Evolutionary conservation across 1,140 invertebrate species (phyloP).

Genomic region (Geopemphigus sp.): DNA sequence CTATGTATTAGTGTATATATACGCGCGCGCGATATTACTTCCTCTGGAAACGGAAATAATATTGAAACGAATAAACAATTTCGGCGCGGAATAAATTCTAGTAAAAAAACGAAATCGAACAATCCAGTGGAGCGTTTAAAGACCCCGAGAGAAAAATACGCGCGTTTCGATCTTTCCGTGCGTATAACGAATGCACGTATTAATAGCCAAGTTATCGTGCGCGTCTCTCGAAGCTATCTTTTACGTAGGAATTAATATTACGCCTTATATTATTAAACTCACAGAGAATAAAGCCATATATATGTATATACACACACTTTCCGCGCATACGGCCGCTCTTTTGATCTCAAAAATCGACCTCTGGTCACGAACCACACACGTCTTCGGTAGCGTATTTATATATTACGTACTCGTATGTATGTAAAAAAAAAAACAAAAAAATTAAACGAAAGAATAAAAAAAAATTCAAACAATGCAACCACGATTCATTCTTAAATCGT

Average conservation of each 20-base stretch:
- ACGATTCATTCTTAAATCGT: constrained; percentile 41
- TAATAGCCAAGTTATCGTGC: neutral
- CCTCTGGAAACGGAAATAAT: too few species aligned
- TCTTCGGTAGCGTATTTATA: neutral
- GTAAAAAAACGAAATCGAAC: too few species aligned
- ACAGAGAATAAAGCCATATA: neutral
- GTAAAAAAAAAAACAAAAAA: neutral
- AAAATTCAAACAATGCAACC: constrained; percentile 21
- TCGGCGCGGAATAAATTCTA: too few species aligned
- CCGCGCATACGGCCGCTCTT: neutral
- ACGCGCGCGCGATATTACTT: too few species aligned
- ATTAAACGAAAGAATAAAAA: constrained; percentile 7
- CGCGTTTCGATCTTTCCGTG: neutral
- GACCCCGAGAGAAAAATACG: too few species aligned
- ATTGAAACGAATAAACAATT: too few species aligned
- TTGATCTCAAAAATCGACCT: constrained; percentile 39
- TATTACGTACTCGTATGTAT: neutral
- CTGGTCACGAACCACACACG: constrained; percentile 40
- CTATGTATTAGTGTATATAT: too few species aligned
- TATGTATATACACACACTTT: neutral
- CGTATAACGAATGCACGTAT: neutral
- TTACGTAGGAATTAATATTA: constrained; percentile 2
- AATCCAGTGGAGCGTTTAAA: too few species aligned
- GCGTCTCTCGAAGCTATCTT: neutral
- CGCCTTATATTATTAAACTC: neutral